These are phyloP conservation scores for Spodoptera frugiperda DNA, from an alignment of 1,140 invertebrate genomes.

Conservation along the genomic window DNA sequence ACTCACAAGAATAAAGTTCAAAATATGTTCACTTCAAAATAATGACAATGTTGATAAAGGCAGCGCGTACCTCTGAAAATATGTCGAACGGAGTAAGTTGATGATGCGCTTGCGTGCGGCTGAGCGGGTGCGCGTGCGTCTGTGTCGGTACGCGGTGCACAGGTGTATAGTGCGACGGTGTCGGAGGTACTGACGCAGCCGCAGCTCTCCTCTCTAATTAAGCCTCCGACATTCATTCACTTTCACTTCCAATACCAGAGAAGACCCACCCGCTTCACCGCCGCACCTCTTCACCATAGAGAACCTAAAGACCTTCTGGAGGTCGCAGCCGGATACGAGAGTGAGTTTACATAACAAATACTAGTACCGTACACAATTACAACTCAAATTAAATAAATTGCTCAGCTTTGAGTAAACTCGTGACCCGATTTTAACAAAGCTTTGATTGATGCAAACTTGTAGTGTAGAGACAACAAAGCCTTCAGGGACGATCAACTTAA, in stretches of 20 bases:
- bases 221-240: slow-evolving; percentile 84
- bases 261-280: slow-evolving; percentile 69
- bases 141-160: slow-evolving; percentile 60
- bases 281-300: slow-evolving; percentile 66
- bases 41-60: slow-evolving; percentile 37
- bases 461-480: not conserved
- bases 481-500: slow-evolving; percentile 4
- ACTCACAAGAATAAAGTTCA: slow-evolving; percentile 32
- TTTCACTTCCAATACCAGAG: slow-evolving; percentile 84
- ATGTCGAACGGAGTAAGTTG: slow-evolving; percentile 48
- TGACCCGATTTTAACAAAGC: slow-evolving; percentile 8
- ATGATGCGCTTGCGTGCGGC: slow-evolving; percentile 56
- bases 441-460: not conserved
- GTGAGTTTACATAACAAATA: slow-evolving; percentile 73
- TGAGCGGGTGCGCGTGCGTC: slow-evolving; percentile 56
- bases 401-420: slow-evolving; percentile 16
- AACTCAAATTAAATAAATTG: slow-evolving; percentile 42
- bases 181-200: slow-evolving; percentile 79
- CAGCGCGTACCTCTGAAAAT: slow-evolving; percentile 61
- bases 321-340: slow-evolving; percentile 79
- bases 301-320: slow-evolving; percentile 79
- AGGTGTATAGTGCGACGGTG: slow-evolving; percentile 72
- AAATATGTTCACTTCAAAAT: slow-evolving; percentile 26
- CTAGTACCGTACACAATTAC: slow-evolving; percentile 43
- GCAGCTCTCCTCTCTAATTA: slow-evolving; percentile 84